Evolutionary conservation across 2,888 invertebrate genomes (phyloP).

Genomic region (Drosophila differens): DNA sequence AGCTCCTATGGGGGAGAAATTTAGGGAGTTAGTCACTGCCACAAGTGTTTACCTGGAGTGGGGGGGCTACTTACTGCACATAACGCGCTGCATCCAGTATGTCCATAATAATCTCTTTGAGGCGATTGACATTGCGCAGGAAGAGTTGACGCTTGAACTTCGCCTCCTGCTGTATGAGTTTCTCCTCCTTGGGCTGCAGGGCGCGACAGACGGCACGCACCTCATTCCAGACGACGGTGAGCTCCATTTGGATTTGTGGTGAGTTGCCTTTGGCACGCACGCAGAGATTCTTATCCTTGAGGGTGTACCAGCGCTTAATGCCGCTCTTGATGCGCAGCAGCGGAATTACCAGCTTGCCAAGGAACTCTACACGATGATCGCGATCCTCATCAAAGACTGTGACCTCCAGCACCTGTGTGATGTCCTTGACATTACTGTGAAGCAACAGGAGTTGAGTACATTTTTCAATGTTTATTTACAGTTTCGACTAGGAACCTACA

Average conservation of each 20-base stretch:
- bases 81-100: constrained; percentile 96
- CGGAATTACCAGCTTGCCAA: constrained; percentile 96
- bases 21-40: background rate
- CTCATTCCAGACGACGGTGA: constrained; percentile 96
- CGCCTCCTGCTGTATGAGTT: constrained; percentile 96
- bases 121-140: constrained; percentile 95
- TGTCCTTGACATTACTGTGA: constrained; percentile 95
- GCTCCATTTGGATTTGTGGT: constrained; percentile 92
- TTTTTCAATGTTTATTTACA: background rate
- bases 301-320: constrained; percentile 97
- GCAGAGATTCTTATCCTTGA: constrained; percentile 97
- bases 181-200: constrained; percentile 97
- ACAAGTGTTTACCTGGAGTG: background rate
- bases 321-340: constrained; percentile 94
- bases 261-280: constrained; percentile 95
- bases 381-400: constrained; percentile 99
- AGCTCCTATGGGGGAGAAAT: constrained; percentile 89
- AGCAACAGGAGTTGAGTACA: constrained; percentile 64
- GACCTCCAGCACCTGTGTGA: constrained; percentile 96
- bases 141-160: constrained; percentile 98
- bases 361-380: constrained; percentile 98
- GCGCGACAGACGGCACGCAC: constrained; percentile 95
- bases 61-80: constrained; percentile 90
- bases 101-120: constrained; percentile 95
- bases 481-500: constrained; percentile 88